These are phyloP conservation scores for Megastigmus dorsalis DNA, from an alignment of 2,888 invertebrate species.

Conservation along the genomic window DNA sequence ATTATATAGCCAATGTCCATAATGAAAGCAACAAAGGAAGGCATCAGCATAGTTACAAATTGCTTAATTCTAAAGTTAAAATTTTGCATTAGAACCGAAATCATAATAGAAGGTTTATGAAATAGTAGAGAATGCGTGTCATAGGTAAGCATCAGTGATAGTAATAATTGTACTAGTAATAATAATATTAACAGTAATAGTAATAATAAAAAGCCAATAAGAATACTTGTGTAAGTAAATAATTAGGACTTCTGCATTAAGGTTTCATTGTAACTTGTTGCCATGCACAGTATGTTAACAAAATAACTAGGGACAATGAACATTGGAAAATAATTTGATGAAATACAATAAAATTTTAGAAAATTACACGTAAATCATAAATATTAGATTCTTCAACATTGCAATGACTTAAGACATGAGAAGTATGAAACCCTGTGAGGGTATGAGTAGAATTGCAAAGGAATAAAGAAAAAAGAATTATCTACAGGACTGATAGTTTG, in stretches of 20 bases:
- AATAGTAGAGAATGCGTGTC: neutral
- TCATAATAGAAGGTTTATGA: conserved; percentile 13
- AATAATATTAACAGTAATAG: neutral
- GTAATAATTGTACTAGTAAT: too few relatives aligned
- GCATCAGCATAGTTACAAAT: neutral
- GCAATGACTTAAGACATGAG: too few relatives aligned
- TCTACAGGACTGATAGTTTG: conserved; percentile 16
- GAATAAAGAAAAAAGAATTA: neutral
- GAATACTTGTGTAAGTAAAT: neutral
- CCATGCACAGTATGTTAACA: conserved; percentile 31
- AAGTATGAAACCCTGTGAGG: too few relatives aligned
- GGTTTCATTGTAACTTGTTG: conserved; percentile 2
- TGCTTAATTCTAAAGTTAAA: conserved; percentile 1
- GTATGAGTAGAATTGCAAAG: too few relatives aligned
- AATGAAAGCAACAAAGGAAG: conserved; percentile 4
- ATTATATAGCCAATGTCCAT: neutral
- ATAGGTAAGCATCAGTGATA: conserved; percentile 17
- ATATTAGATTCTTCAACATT: too few relatives aligned
- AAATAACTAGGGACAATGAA: neutral
- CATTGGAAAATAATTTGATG: neutral
- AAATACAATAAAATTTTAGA: neutral
- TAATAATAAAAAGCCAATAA: conserved; percentile 23
- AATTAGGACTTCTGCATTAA: conserved; percentile 11
- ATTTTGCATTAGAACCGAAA: conserved; percentile 15
- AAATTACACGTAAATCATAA: neutral